Percentiles rank a stretch among this genome's conserved stretches.
These are phyloP conservation scores for Kradibia gibbosae DNA, from an alignment of 1,140 invertebrate genomes.

Conservation along the genomic window DNA sequence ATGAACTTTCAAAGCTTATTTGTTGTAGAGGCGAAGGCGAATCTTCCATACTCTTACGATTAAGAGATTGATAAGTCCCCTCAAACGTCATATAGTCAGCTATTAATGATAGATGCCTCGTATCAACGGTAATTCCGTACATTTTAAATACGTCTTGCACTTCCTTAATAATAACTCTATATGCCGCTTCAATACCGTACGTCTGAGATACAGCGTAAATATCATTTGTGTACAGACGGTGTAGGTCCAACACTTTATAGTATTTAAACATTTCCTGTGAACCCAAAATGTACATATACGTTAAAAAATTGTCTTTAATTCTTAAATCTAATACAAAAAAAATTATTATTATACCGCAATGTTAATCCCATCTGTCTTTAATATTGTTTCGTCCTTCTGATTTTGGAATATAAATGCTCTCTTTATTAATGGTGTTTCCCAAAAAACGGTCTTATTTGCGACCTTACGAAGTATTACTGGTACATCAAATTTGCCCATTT, in stretches of 20 bases:
- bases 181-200: conserved; percentile 97
- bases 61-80: conserved; percentile 92
- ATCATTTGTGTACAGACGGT: conserved; percentile 93
- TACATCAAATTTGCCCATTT: conserved; percentile 82
- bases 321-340: not conserved
- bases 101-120: conserved; percentile 92
- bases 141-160: conserved; percentile 94
- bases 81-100: conserved; percentile 99
- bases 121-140: conserved; percentile 96
- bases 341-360: conserved; percentile 77
- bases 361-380: conserved; percentile 97
- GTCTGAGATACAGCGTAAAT: conserved; percentile 90
- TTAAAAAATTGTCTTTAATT: not conserved
- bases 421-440: conserved; percentile 86
- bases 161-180: conserved; percentile 91
- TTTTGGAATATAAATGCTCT: conserved; percentile 85
- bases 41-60: conserved; percentile 89
- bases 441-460: conserved; percentile 83
- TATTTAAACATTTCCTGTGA: conserved; percentile 88
- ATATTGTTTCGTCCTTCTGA: conserved; percentile 73
- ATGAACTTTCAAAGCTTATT: conserved; percentile 97
- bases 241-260: conserved; percentile 86
- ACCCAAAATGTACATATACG: conserved; percentile 31
- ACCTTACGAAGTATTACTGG: conserved; percentile 83
- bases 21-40: conserved; percentile 95